A percentile compares a stretch with the other conserved stretches of the same genome.
Evolutionary conservation across 2,888 invertebrate species (phyloP).

Genomic region (Leptopilina myrica): DNA sequence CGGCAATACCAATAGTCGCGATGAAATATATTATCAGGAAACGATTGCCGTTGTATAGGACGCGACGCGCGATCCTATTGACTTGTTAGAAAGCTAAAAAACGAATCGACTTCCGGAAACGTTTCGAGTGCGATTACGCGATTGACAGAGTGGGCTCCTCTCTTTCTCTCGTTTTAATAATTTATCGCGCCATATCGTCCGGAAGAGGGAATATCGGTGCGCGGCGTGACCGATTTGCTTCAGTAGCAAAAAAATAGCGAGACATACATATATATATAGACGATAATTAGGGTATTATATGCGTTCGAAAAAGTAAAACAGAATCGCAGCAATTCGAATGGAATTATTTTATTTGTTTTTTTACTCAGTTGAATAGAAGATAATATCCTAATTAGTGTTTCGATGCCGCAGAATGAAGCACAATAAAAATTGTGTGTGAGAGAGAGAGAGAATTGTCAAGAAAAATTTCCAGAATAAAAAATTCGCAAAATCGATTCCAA

Average conservation of each 20-base stretch:
- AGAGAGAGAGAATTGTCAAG: no score
- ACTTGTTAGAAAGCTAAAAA: slow-evolving; percentile 37
- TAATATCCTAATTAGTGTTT: no score
- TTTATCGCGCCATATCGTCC: slow-evolving; percentile 17
- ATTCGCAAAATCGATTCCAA: no score
- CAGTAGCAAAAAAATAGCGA: neutral
- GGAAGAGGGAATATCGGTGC: neutral
- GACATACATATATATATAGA: no score
- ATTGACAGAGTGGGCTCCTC: neutral
- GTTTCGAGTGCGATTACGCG: slow-evolving; percentile 31
- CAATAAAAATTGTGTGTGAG: no score
- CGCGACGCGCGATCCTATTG: neutral
- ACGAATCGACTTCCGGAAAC: slow-evolving; percentile 29
- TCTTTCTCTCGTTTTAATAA: slow-evolving; percentile 20
- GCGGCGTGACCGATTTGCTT: slow-evolving; percentile 26
- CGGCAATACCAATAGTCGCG: neutral
- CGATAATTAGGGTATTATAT: neutral
- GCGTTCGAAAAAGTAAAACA: no score
- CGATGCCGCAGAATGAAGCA: no score
- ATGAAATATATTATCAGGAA: slow-evolving; percentile 14
- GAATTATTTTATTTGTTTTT: no score
- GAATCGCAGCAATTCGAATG: neutral
- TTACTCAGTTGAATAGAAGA: no score
- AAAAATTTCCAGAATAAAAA: no score
- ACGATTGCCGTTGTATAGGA: slow-evolving; percentile 19